phyloP scores from a whole-genome alignment of 2,888 invertebrate genomes.

The Caenorhabditis plicata region DNA sequence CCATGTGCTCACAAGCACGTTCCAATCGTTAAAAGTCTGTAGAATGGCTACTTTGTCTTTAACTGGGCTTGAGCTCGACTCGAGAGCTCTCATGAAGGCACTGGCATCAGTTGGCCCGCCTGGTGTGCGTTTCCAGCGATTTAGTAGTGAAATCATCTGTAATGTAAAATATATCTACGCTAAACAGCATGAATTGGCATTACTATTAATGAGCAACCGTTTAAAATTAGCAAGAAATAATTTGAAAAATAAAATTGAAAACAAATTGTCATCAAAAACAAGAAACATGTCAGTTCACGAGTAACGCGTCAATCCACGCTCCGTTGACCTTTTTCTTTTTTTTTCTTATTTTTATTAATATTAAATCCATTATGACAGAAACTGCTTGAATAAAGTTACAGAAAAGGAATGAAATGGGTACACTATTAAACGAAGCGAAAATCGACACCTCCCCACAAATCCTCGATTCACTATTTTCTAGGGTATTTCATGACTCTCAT shows the following conservation, averaged over 20 bases:
- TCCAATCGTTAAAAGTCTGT: constrained; percentile 30
- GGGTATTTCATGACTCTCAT: too few relatives aligned
- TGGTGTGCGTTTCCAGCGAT: constrained; percentile 27
- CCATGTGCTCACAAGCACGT: constrained; percentile 25
- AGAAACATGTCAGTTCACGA: constrained; percentile 3
- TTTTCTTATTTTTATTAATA: background rate
- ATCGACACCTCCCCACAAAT: too few relatives aligned
- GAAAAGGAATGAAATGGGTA: too few relatives aligned
- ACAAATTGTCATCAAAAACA: background rate
- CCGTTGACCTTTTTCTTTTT: background rate
- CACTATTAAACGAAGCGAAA: too few relatives aligned
- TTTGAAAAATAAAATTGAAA: background rate
- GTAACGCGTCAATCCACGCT: constrained; percentile 2
- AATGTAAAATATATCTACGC: too few relatives aligned
- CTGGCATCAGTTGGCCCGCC: constrained; percentile 30
- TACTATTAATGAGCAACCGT: too few relatives aligned
- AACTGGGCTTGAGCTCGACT: constrained; percentile 8
- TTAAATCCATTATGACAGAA: too few relatives aligned
- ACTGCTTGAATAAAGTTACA: too few relatives aligned
- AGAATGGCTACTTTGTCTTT: constrained; percentile 22
- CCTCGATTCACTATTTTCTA: too few relatives aligned
- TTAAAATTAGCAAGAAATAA: background rate
- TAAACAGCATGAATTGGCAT: too few relatives aligned
- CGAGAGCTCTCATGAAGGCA: constrained; percentile 30
- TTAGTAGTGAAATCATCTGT: constrained; percentile 38